A percentile compares a stretch with the other conserved stretches of the same genome.
Conservation (phyloP, 2,797 vertebrate genomes). For the Gymnodraco acuticeps region DNA sequence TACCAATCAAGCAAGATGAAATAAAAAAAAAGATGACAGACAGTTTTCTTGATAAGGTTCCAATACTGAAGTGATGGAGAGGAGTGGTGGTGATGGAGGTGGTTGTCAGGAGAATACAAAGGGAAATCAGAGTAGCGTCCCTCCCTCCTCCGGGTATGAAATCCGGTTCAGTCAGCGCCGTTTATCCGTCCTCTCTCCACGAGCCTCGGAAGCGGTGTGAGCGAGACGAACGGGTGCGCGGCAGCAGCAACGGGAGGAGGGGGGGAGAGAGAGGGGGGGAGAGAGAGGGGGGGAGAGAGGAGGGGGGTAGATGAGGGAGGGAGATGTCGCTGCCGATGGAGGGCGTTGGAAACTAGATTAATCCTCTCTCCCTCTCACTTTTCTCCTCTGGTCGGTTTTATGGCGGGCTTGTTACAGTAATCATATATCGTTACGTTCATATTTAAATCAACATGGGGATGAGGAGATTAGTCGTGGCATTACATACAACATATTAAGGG, state of each 20-base stretch:
- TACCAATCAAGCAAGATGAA: conserved; percentile 5
- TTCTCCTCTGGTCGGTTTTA: not conserved
- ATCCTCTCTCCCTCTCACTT: conserved; percentile 41
- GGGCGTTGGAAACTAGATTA: conserved; percentile 72
- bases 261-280: conserved; percentile 9
- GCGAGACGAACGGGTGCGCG: conserved; percentile 41
- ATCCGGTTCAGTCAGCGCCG: conserved; percentile 55
- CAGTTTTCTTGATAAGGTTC: conserved; percentile 52
- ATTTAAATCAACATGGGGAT: not conserved
- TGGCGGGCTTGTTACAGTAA: not conserved
- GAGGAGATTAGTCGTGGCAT: not conserved
- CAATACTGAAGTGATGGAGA: conserved; percentile 42
- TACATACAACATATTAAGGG: fast-evolving
- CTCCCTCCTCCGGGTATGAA: conserved; percentile 51
- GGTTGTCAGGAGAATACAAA: conserved; percentile 33
- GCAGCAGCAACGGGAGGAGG: conserved; percentile 24
- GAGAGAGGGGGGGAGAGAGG: conserved; percentile 1
- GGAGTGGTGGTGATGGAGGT: conserved; percentile 15
- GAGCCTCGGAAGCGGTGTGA: conserved; percentile 73
- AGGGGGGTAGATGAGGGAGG: conserved; percentile 11
- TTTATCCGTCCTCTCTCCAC: conserved; percentile 73
- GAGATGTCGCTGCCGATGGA: conserved; percentile 66
- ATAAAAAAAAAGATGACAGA: conserved; percentile 9
- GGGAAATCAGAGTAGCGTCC: conserved; percentile 68
- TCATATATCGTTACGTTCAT: not conserved